A percentile compares a stretch with the other conserved stretches of the same genome.
phyloP scores from a whole-genome alignment of 2,888 invertebrate species.

The Xanthostigma xanthostigma region DNA sequence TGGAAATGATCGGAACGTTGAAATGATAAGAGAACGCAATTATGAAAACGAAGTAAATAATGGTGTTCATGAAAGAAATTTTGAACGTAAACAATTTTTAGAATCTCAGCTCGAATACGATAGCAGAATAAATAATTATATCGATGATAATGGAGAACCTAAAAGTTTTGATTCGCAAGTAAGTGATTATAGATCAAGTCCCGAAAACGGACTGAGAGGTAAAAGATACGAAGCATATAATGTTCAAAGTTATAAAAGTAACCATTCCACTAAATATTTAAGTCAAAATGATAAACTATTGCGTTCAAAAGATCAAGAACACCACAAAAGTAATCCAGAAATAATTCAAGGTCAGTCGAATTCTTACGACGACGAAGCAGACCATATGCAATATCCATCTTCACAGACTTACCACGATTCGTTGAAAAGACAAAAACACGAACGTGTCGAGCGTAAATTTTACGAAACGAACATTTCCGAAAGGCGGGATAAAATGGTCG shows the following conservation, averaged over 20 bases:
- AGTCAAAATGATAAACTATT: conserved; percentile 25
- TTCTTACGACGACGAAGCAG: background rate
- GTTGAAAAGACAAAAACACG: conserved; percentile 41
- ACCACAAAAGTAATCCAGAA: conserved; percentile 46
- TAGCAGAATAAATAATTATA: too few species aligned
- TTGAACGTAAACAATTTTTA: too few species aligned
- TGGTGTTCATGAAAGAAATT: background rate
- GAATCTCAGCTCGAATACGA: too few species aligned
- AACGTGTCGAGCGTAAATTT: conserved; percentile 20
- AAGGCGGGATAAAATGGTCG: conserved; percentile 47
- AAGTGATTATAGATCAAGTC: conserved; percentile 41
- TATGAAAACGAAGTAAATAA: conserved; percentile 2
- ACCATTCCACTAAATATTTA: conserved; percentile 14
- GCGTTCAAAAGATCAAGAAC: conserved; percentile 28
- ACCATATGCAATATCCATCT: conserved; percentile 11
- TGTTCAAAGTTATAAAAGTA: conserved; percentile 19
- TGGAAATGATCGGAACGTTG: conserved; percentile 21
- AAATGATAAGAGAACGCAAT: conserved; percentile 21
- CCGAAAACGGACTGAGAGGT: conserved; percentile 30
- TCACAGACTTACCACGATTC: conserved; percentile 37
- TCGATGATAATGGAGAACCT: conserved; percentile 38
- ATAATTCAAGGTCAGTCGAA: conserved; percentile 29
- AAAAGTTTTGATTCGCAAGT: conserved; percentile 50
- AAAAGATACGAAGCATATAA: conserved; percentile 17
- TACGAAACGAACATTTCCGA: conserved; percentile 29